Conservation (phyloP, 2,113 vertebrate species). For the Pleuronectes platessa region DNA sequence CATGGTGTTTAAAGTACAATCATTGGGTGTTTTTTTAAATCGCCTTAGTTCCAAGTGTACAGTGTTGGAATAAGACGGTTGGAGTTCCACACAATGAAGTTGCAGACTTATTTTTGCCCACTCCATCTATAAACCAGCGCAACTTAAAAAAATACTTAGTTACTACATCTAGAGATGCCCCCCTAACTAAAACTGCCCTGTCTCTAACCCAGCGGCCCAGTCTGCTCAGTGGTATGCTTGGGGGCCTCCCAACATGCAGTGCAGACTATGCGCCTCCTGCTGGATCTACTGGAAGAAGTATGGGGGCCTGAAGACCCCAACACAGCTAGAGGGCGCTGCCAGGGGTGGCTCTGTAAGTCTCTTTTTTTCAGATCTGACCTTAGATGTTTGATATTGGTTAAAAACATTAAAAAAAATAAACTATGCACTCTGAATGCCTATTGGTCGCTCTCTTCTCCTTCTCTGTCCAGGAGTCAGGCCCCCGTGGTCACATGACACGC, state of each 20-base stretch:
- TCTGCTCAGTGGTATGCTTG: conserved; percentile 96
- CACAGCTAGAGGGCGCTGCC: conserved; percentile 91
- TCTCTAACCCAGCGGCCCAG: conserved; percentile 84
- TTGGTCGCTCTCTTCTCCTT: not conserved
- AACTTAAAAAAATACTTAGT: too few species aligned
- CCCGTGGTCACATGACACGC: conserved; percentile 88
- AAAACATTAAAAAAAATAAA: not conserved
- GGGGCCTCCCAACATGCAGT: conserved; percentile 98
- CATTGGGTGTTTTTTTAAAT: too few species aligned
- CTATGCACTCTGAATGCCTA: not conserved
- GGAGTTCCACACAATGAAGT: too few species aligned
- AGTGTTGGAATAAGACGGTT: too few species aligned
- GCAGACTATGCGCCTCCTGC: conserved; percentile 93
- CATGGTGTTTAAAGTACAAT: too few species aligned
- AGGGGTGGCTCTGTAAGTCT: conserved; percentile 86
- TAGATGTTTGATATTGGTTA: not conserved
- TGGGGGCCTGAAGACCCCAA: conserved; percentile 93
- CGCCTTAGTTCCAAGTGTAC: too few species aligned
- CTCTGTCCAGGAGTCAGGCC: conserved; percentile 83
- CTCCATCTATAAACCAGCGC: too few species aligned
- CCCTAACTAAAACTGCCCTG: not conserved
- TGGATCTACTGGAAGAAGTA: conserved; percentile 99
- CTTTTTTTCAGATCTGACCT: too few species aligned
- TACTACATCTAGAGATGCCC: too few species aligned
- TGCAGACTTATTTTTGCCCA: too few species aligned